Evolutionary conservation across 2,797 vertebrate genomes (phyloP), one percentile per base, ranked within the genome.

Genomic region (Valencia hispanica): DNA sequence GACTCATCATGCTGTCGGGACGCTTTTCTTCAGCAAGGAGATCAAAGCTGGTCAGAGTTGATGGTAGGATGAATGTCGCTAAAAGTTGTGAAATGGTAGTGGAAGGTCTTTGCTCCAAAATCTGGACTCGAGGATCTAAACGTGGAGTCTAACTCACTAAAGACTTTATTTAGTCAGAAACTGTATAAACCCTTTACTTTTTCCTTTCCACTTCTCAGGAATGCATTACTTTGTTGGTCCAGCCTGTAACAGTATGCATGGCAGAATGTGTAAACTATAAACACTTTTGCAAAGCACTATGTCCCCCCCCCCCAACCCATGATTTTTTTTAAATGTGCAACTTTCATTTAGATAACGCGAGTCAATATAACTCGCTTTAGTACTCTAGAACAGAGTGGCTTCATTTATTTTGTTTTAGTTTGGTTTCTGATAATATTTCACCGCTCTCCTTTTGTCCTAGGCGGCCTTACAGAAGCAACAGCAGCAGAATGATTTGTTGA

Each of bases 401-500:
- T 73, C 27, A 15, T 81, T 68, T 34, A 70, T 12, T 22, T 0
- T 59, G 9, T 22, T 68, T 32, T 74, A 30, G 1, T 43, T 73
- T 73, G 47, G 22, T 6, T 25, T 22, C 0, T n/a, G 36, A 63
- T 72, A 6, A 57, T 41, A 61, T 34, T 0, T 15, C 36, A 17
- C 61, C 10, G 18, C 68, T 53, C 17, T 70, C 27, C 14, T 75
- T 34, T 32, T 0, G 0, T 85, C 85, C 36, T 77, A 99, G 98
- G 98, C 97, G 68, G 97, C 97, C 55, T 93, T 99, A 80, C 98
- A 99, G 94, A 99, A 98, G 75, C 97, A 97, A 82, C 97, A 97
- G 83, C 96, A 97, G 82, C 97, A 98, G 79, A 95, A 96, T 55
- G 95, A 96, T 1, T 94, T 92, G 11, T 86, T 94, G 79, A 82